Percentiles rank a stretch among this genome's conserved stretches.
phyloP scores from a whole-genome alignment of 2,888 invertebrate species.

The Mesorhabditis sp. region DNA sequence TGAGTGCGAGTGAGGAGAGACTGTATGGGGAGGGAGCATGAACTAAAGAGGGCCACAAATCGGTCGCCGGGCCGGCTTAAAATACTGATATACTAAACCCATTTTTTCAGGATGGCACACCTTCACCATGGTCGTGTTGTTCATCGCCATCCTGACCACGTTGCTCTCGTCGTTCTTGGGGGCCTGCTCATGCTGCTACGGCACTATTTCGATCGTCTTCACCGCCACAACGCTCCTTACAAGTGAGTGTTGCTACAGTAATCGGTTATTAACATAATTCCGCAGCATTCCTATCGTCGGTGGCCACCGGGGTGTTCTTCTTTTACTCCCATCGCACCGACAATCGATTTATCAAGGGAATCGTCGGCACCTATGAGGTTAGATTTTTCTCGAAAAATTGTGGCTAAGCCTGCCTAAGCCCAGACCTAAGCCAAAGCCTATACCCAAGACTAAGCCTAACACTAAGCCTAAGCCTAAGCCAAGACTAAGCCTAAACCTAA shows the following conservation, averaged over 20 bases:
- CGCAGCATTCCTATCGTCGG: conserved; percentile 50
- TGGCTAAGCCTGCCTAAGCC: not conserved
- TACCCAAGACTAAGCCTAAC: too few species aligned
- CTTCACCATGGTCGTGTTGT: conserved; percentile 50
- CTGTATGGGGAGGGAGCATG: too few species aligned
- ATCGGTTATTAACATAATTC: not conserved
- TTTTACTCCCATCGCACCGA: conserved; percentile 56
- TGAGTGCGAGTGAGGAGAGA: too few species aligned
- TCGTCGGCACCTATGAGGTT: conserved; percentile 56
- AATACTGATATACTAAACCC: too few species aligned
- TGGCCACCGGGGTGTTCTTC: conserved; percentile 56
- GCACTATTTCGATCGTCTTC: conserved; percentile 49
- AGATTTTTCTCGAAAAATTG: not conserved
- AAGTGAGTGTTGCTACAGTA: conserved; percentile 28
- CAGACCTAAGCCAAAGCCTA: not conserved
- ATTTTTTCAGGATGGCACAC: conserved; percentile 51
- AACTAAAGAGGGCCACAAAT: too few species aligned
- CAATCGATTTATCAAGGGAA: conserved; percentile 57
- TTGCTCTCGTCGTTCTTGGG: conserved; percentile 48
- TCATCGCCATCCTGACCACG: conserved; percentile 45
- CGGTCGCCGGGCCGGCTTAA: too few species aligned
- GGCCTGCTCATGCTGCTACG: conserved; percentile 52
- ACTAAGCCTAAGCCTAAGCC: too few species aligned
- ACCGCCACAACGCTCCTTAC: conserved; percentile 50
- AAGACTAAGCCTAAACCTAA: too few species aligned